phyloP scores from a whole-genome alignment of 2,113 vertebrate genomes.

The Lophotis ruficrista region DNA sequence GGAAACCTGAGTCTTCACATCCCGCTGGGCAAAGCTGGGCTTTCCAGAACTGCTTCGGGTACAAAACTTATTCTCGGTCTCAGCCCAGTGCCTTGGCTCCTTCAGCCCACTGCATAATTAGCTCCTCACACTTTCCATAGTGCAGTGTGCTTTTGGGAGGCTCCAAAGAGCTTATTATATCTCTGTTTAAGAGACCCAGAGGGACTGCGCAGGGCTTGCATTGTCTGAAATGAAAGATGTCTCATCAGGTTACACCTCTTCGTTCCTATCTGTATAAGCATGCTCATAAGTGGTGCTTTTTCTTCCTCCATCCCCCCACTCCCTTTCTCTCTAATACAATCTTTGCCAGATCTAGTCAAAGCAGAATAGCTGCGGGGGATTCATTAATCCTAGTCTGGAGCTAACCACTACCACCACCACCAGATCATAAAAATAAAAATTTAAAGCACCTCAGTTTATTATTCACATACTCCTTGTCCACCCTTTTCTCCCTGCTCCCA shows the following conservation, averaged over 20 bases:
- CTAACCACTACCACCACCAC: background rate
- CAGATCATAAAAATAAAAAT: constrained; percentile 4
- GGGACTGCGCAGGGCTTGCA: background rate
- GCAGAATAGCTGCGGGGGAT: constrained; percentile 50
- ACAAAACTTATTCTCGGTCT: background rate
- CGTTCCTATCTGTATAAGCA: constrained; percentile 19
- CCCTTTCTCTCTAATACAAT: constrained; percentile 17
- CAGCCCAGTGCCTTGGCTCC: background rate
- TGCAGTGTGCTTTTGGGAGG: background rate
- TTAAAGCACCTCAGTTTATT: background rate
- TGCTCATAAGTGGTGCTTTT: constrained; percentile 26
- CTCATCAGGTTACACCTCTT: constrained; percentile 48
- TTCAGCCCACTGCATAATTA: constrained; percentile 12
- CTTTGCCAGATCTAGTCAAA: constrained; percentile 57
- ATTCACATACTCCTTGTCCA: background rate
- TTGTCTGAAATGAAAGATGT: constrained; percentile 47
- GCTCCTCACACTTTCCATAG: constrained; percentile 7
- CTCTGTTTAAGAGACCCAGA: constrained; percentile 24
- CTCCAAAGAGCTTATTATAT: constrained; percentile 2
- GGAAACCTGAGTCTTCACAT: background rate
- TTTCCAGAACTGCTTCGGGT: background rate
- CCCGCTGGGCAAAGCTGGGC: background rate
- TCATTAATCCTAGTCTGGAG: constrained; percentile 51
- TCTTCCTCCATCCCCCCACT: background rate
- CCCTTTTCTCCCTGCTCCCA: background rate